A percentile compares a stretch with the other conserved stretches of the same genome.
phyloP scores from a whole-genome alignment of 2,797 vertebrate genomes.

The Enoplosus armatus region DNA sequence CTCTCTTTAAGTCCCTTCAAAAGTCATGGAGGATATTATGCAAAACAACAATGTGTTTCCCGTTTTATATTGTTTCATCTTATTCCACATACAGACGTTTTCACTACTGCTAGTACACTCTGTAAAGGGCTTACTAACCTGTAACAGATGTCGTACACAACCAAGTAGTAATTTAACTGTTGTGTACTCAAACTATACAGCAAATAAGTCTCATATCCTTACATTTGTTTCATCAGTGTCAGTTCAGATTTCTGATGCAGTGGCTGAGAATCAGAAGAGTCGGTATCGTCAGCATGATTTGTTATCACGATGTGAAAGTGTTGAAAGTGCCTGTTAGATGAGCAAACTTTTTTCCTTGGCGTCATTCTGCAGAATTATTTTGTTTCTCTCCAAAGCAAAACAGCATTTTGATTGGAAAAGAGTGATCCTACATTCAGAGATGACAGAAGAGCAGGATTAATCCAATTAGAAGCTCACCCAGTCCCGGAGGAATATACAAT shows the following conservation, averaged over 20 bases:
- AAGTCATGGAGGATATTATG: constrained; percentile 66
- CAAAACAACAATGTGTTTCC: constrained; percentile 58
- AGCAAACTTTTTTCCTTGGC: constrained; percentile 11
- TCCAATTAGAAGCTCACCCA: constrained; percentile 26
- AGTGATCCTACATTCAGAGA: constrained; percentile 6
- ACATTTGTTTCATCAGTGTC: not conserved
- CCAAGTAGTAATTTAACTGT: constrained; percentile 39
- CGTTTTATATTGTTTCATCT: constrained; percentile 50
- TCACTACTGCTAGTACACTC: constrained; percentile 29
- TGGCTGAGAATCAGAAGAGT: not conserved
- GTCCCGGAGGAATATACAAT: constrained; percentile 31
- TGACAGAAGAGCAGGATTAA: constrained; percentile 24
- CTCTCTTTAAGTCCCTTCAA: constrained; percentile 45
- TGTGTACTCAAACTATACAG: constrained; percentile 33
- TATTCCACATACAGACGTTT: constrained; percentile 34
- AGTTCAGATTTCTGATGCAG: not conserved
- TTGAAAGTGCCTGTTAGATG: constrained; percentile 30
- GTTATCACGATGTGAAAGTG: constrained; percentile 8
- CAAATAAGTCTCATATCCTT: constrained; percentile 20
- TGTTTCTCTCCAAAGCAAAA: constrained; percentile 18
- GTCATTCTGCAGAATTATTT: constrained; percentile 10
- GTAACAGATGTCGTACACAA: constrained; percentile 48
- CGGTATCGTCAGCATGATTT: not conserved
- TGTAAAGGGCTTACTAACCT: constrained; percentile 55
- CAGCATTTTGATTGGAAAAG: constrained; percentile 28